phyloP scores from a whole-genome alignment of 2,113 vertebrate genomes.

The Colius striatus region DNA sequence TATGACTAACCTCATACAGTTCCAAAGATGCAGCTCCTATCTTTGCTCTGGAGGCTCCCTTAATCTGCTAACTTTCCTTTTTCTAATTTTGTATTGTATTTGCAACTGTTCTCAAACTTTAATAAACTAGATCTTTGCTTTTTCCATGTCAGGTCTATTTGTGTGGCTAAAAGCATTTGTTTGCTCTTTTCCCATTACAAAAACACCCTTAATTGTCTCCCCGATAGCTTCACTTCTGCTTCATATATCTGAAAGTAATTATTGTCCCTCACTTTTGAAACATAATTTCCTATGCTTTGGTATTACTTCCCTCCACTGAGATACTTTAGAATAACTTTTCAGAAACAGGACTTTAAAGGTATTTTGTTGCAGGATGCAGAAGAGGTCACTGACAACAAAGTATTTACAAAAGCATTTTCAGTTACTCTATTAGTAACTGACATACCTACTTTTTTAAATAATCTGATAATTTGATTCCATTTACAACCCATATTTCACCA shows the following conservation, averaged over 20 bases:
- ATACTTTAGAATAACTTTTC: not conserved
- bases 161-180: not conserved
- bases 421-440: not conserved
- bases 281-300: not conserved
- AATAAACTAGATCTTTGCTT: not conserved
- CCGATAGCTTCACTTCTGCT: not conserved
- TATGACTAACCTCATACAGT: not conserved
- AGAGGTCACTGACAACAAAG: not conserved
- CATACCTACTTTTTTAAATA: not conserved
- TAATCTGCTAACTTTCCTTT: not conserved
- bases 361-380: not conserved
- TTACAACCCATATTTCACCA: not conserved
- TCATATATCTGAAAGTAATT: not conserved
- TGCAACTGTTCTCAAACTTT: not conserved
- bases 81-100: not conserved
- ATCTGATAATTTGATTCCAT: not conserved
- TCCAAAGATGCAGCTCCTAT: not conserved
- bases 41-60: not conserved
- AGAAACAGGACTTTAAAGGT: not conserved
- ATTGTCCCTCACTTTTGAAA: not conserved
- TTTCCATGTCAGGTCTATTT: not conserved
- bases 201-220: not conserved
- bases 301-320: not conserved
- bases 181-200: not conserved
- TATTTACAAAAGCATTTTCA: not conserved